Base-by-base conservation (phyloP, 2,797 vertebrate genomes). In the Pristis pectinata region DNA sequence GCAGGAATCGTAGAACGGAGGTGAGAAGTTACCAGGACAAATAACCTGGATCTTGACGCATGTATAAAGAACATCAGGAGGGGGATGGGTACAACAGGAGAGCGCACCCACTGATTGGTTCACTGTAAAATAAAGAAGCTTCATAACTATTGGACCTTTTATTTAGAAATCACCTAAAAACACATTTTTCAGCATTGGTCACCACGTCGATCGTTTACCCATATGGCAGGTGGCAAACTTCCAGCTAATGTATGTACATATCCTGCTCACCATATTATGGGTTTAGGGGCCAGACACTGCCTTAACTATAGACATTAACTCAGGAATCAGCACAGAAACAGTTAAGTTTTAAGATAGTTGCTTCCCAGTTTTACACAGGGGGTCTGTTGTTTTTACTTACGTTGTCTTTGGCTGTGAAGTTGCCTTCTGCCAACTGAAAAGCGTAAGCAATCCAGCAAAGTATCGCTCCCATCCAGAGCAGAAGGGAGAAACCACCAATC, bases 401-500 rank as follows among this genome's bases (percentile, higher is more conserved):
- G 0, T 96, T 97, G 96, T 98, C 96, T 0, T 96, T 96, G 74
- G 97, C 89, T 0, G 95, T 95, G 0, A 96, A 61, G 0, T 94
- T 94, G 19, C 96, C 93, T 61, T 95, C 96, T 0, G 95, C 61
- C 93, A 95, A 91, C 95, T 97, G 96, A 95, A 98, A 97, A 44
- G 95, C 97, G 0, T 95, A 97, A 0, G 97, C 97, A 1, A 97
- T 96, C 97, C 97, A 98, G 95, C 97, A 97, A 94, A 97, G 96
- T 85, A 95, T 0, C 0, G 97, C 97, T n/a, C 97, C 97, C 11
- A 96, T 95, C 97, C 97, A 98, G 13, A 98, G 96, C 0, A 98
- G 97, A 95, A 97, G 95, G 89, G 97, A 98, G 95, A 98, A 98
- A 0, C 97, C 97, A 64, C 97, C 97, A 19, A 98, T 95, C 97